Base-by-base conservation (phyloP, 2,113 vertebrate species). In the Poecilia latipinna region DNA sequence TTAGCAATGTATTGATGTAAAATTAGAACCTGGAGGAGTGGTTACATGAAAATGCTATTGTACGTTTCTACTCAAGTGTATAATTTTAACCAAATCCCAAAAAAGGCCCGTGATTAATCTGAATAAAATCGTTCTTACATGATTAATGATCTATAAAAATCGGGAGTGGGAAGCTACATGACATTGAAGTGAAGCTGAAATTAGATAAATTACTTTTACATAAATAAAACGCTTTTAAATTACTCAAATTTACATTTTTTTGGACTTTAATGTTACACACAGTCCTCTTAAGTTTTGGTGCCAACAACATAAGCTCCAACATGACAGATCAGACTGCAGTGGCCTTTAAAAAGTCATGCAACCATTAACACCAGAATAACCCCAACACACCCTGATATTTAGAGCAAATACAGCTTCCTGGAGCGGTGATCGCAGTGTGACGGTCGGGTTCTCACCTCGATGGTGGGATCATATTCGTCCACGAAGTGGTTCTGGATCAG, bases 401-500 rank as follows among this genome's bases (percentile, higher is more conserved):
- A 22, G 22, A 39, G 11, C 24, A 26, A 5, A 42, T 37, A 5
- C 4, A 15, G 10, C 7, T 37, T 12, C 35, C 37, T 26, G n/a
- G 12, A 54, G 65, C 28, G 10, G 10, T 11, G 35, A 11, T 37
- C 10, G 10, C 35, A 12, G 51, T 60, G 61, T 33, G 28, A 4
- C 4, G 2, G 29, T 61, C 5, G 6, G 0, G 12, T 2, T 32
- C 76, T 85, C 72, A 95, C 94, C 93, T 95, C 94, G n/a, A 95
- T 95, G 29, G 94, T 95, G 12, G 94, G 94, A 70, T 95, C 94
- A 54, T 95, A 95, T 61, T 94, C 93, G 24, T 96, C 95, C 35
- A 96, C 95, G 73, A 96, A 96, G 86, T 96, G 95, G 78, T 96
- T 96, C 86, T 96, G 95, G 86, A 96, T 96, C 84, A 96, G 94